Conservation (phyloP, 2,888 invertebrate genomes). For the Phyto melanocephala region DNA sequence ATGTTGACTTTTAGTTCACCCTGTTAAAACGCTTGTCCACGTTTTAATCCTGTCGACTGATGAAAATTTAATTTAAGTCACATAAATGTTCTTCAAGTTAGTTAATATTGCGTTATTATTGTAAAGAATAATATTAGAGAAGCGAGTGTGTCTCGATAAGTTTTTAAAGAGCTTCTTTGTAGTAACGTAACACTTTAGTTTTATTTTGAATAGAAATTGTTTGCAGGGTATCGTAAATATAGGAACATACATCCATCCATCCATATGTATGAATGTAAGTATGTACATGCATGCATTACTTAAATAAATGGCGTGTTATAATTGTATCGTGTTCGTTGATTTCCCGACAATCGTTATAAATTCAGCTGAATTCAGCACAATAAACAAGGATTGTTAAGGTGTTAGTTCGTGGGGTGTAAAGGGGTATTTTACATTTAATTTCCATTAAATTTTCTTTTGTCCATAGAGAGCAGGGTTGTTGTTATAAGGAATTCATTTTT, state of each 20-base stretch:
- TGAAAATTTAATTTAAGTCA: no score
- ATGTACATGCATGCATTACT: no score
- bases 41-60: no score
- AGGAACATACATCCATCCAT: neutral
- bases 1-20: no score
- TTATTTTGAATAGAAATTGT: no score
- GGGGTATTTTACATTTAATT: neutral
- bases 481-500: constrained; percentile 24
- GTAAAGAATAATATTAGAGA: no score
- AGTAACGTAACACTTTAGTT: no score
- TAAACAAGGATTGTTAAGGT: constrained; percentile 2
- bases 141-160: no score
- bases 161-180: no score
- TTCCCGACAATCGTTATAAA: constrained; percentile 27
- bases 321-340: neutral
- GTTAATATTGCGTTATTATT: no score
- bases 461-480: constrained; percentile 21
- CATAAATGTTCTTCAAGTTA: no score
- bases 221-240: neutral
- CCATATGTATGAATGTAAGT: neutral
- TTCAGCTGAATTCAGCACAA: constrained; percentile 11
- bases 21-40: no score
- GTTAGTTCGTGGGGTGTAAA: neutral
- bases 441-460: neutral
- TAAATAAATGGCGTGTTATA: constrained; percentile 25